Base-by-base conservation (phyloP, 53 echinoderm and acorn worm species). In the Glandiceps talaboti region DNA sequence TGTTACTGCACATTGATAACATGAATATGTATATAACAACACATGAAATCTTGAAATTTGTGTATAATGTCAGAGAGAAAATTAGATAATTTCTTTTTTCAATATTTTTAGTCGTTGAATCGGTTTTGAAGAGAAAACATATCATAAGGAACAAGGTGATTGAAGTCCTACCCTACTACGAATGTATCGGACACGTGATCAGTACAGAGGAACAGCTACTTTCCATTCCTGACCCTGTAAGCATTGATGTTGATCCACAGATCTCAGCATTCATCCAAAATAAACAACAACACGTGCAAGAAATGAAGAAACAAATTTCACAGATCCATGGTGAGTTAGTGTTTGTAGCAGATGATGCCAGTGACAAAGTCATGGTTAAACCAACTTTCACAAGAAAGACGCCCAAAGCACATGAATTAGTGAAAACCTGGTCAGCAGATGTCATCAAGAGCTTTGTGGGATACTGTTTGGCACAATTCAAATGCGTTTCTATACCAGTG, bases 341-440 rank as follows among this genome's bases (percentile, higher is more conserved):
- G 6, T 12, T 45, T 6, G 20, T 6, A 12, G 6, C 6, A 6
- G 64, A 45, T 45, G 64, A 20, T 20, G 20, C 6, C 20, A 6
- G 6, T 45, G 64, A 20, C 20, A 45, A 6, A 12, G 64, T 45
- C 20, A 20, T 45, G 6, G 64, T 45, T 6, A 45, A 45, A 45
- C 64, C 64, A 45, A 45, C 64, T 12, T 45, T 45, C 20, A 12
- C 64, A 45, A 20, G 6, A 45, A 45, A 6, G 20, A 45, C 64
- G 6, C 64, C 6, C 20, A 6, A 45, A 45, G 6, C 6, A 12
- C 64, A 45, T 45, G 64, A 45, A 45, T 45, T 45, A 20, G 64
- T 45, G 64, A 45, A 45, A 45, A 45, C 64, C 31, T 87, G 87
- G 87, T 33, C 75, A 14, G 20, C 75, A n/a, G 29, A 29, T 30